Conservation (phyloP, 2,113 vertebrate genomes). For the Xiphophorus maculatus region DNA sequence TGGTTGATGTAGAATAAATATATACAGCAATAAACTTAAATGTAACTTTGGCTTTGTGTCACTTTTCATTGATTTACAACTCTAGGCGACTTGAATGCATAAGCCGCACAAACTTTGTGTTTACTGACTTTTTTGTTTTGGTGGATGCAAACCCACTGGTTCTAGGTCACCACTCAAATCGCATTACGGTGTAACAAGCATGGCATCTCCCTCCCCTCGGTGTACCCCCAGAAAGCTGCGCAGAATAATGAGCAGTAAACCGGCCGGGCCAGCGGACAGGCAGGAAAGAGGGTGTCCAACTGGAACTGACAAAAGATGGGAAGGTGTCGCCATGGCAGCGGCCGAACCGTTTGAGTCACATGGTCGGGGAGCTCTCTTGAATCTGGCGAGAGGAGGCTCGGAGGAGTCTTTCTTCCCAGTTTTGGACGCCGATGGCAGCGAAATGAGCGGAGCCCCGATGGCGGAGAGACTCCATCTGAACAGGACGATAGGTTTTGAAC, state of each 20-base stretch:
- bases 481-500: constrained; percentile 39
- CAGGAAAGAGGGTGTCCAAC: constrained; percentile 25
- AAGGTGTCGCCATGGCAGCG: constrained; percentile 63
- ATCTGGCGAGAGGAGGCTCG: constrained; percentile 32
- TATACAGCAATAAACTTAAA: no score
- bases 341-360: constrained; percentile 63
- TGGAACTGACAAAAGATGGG: constrained; percentile 52
- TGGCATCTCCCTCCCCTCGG: constrained; percentile 37
- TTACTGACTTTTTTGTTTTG: background rate
- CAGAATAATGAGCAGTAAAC: constrained; percentile 75
- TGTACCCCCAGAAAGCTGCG: constrained; percentile 37
- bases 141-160: constrained; percentile 23
- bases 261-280: constrained; percentile 34
- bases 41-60: background rate
- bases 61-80: background rate
- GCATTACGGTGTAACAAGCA: constrained; percentile 46
- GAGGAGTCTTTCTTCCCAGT: constrained; percentile 34
- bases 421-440: constrained; percentile 53
- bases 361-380: constrained; percentile 56
- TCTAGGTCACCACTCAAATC: constrained; percentile 39
- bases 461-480: constrained; percentile 48
- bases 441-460: constrained; percentile 62
- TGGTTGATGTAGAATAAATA: background rate
- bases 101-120: background rate
- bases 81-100: background rate